Base-by-base conservation (phyloP, 2,888 invertebrate species). In the Hypercompe scribonia region DNA sequence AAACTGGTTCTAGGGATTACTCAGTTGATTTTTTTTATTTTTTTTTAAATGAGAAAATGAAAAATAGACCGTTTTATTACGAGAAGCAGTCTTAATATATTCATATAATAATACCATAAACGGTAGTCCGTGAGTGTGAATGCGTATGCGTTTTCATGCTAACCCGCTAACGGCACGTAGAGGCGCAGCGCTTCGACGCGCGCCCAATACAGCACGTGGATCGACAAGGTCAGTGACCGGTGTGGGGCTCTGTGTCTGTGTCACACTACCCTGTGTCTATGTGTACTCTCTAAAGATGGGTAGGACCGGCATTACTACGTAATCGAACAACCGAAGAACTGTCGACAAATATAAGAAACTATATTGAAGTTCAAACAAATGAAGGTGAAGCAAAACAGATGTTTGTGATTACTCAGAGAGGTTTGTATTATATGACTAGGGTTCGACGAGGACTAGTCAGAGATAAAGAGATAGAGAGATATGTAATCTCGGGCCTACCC, bases 171-270 rank as follows among this genome's bases (percentile, higher is more conserved):
- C 93, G 94, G 91, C 94, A 92, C 93, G 93, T 94, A 95, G 95
- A 94, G 93, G 93, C 94, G 94, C 89, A 93, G 90, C 84, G 93
- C 92, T 82, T 89, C 94, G 88, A 92, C 94, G 90, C 95, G 95
- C 85, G 95, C 94, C 86, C 92, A 94, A 82, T 94, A 96, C 94
- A 95, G 98, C 96, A 98, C 98, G 87, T 98, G 98, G 98, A 97
- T 98, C 91, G 98, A 97, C 95, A 98, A 98, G 98, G 98, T 98
- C 92, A 94, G 96, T 95, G 87, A 80, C 85, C 85, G 84, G 82
- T 86, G 86, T 84, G 82, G 85, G 86, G 63, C 78, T 73, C 72
- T 78, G 50, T 46, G 69, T 72, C 71, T 76, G 76, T 78, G 74
- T 71, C 76, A 67, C 65, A 70, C 73, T 71, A 70, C 72, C 73